Evolutionary conservation across 2,797 vertebrate genomes (phyloP), one percentile per base, ranked within the genome.

Genomic region (Aulostomus chinensis): DNA sequence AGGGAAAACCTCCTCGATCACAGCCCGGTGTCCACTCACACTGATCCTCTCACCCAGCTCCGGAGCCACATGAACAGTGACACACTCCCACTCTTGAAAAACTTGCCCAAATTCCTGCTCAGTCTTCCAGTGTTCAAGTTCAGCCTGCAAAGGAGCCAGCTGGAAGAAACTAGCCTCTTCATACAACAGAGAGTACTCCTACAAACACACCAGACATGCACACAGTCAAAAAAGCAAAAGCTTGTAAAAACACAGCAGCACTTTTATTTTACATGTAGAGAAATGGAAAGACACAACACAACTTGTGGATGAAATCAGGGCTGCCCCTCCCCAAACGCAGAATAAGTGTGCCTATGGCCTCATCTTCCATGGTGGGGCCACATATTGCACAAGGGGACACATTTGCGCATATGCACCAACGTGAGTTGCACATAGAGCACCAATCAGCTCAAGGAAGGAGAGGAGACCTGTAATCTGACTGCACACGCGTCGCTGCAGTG

Each of bases 121-220:
- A 25, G 93, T 90, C 70, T 90, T 92, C 97, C 96, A 98, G 68
- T 88, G 88, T 58, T 96, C 92, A 84, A 99, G 91, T 82, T 95
- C 95, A 6, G 89, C 83, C 63, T 95, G 90, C 88, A 99, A 91
- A 18, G 94, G 93, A 71, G 91, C 91, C 63, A 98, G 92, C 83
- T 98, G 94, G 82, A 97, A 99, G 74, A 96, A 99, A 21, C 88
- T 88, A 21, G 96, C 95, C 85, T 99, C 97, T 90, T 99, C 97
- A 37, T 94, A 96, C 73, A 99, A 84, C 84, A 96, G 86, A 41
- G 91, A 93, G 71, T 94, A 99, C 78, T 99, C 97, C 97, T 99
- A 78, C 24, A 76, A 15, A 30, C 21, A 43, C 49, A 43, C 32
- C 2, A 51, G 2, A 18, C 15, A 12, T 7, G 18, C 15, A 36